Percentiles rank a stretch among this genome's conserved stretches.
Evolutionary conservation across 2,888 invertebrate genomes (phyloP).

Genomic region (Hyles lineata): DNA sequence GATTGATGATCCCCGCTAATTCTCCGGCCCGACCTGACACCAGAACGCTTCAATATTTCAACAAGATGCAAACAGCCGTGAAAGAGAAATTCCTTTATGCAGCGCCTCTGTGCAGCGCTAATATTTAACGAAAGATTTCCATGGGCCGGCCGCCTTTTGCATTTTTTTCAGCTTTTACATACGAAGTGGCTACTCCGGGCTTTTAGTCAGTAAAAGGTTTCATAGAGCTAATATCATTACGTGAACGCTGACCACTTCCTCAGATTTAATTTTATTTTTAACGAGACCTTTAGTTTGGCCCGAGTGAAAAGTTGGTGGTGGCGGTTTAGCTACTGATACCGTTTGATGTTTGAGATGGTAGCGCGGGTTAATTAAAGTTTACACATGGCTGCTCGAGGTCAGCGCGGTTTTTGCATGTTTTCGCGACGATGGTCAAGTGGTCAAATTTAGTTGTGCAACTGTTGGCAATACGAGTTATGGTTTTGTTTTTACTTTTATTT

Average conservation of each 20-base stretch:
- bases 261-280: slow-evolving; percentile 20
- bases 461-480: background rate
- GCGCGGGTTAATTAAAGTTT: slow-evolving; percentile 10
- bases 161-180: slow-evolving; percentile 47
- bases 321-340: slow-evolving; percentile 28
- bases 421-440: background rate
- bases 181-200: slow-evolving; percentile 39
- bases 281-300: slow-evolving; percentile 3
- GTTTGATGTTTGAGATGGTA: slow-evolving; percentile 23
- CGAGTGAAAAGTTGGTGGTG: background rate
- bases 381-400: background rate
- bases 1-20: slow-evolving; percentile 34
- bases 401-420: background rate
- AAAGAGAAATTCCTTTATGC: slow-evolving; percentile 62
- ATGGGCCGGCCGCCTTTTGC: slow-evolving; percentile 48
- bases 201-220: slow-evolving; percentile 30
- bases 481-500: background rate
- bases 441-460: background rate
- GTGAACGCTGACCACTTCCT: slow-evolving; percentile 12
- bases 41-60: slow-evolving; percentile 66
- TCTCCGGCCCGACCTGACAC: slow-evolving; percentile 40
- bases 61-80: slow-evolving; percentile 61
- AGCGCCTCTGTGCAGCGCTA: slow-evolving; percentile 54
- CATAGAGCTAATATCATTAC: slow-evolving; percentile 28
- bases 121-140: slow-evolving; percentile 57